A percentile compares a stretch with the other conserved stretches of the same genome.
phyloP scores from a whole-genome alignment of 1,140 invertebrate species.

The Drosophila littoralis region DNA sequence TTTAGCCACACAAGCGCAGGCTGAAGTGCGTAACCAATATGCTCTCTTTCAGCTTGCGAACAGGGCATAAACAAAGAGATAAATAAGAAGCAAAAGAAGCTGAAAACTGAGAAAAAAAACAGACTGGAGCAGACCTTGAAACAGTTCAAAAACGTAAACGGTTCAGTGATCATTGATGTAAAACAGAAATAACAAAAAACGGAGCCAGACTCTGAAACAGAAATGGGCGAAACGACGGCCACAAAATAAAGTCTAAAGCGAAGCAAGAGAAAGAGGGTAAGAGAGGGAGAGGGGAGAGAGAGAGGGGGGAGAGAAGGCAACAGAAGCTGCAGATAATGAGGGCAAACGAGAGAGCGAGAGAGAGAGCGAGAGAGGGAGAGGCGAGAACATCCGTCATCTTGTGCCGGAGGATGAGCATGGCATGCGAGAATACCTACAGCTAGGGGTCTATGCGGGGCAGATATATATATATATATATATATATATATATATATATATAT shows the following conservation, averaged over 20 bases:
- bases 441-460: constrained; percentile 29
- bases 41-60: background rate
- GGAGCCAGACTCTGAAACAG: constrained; percentile 31
- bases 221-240: constrained; percentile 44
- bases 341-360: background rate
- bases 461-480: background rate
- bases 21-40: background rate
- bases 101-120: constrained; percentile 16
- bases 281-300: constrained; percentile 4
- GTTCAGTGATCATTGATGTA: constrained; percentile 84
- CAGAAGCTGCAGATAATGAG: constrained; percentile 29
- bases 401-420: constrained; percentile 55
- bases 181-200: constrained; percentile 48
- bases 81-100: constrained; percentile 18
- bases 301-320: background rate
- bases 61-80: constrained; percentile 15
- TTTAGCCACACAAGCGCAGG: no score
- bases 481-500: background rate
- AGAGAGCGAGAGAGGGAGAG: constrained; percentile 17
- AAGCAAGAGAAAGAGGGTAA: background rate
- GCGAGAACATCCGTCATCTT: constrained; percentile 77
- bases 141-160: constrained; percentile 84
- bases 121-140: constrained; percentile 77
- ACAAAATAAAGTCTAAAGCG: constrained; percentile 20
- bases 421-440: constrained; percentile 22